Evolutionary conservation across 2,113 vertebrate species (phyloP), one percentile per base, ranked within the genome.

Genomic region (Phrynosoma platyrhinos): DNA sequence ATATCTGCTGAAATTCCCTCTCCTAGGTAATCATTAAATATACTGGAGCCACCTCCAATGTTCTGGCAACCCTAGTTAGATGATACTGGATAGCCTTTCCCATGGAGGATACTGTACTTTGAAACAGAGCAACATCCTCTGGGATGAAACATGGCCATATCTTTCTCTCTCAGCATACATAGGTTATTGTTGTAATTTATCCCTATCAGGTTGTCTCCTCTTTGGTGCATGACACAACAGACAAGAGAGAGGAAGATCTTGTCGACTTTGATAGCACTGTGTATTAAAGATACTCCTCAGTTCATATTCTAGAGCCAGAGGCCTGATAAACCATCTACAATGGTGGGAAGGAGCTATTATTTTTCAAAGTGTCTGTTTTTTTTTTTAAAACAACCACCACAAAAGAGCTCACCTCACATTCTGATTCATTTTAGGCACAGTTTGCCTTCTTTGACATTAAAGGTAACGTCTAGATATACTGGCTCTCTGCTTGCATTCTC

Each of bases 351-450:
- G 18, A 9, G 23, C 14, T 82, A 87, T 40, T 58, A 0, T 32
- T 87, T 78, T 86, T 27, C 16, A 32, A 20, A 40, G 52, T 89
- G 55, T 81, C 47, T 86, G 58, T 13, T 72, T 53, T 7, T 53
- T 53, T 47, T 47, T 47, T 47, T 47, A 47, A 47, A 23, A 58
- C 10, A 5, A 58, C 10, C 55, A 58, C 14, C 55, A 58, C 10
- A 58, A 58, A 69, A 69, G 9, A 69, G 21, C 68, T 30, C 27
- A 27, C 25, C 25, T 14, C 55, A 30, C 52, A 13, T 82, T 82
- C 10, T 74, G 84, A 74, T 36, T 82, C 25, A 87, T 75, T 52
- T 20, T n/a, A 66, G 82, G 69, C 68, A 79, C 47, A 86, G 13
- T 69, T 32, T 40, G 20, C 4, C 9, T 76, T 89, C 1, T 14